Evolutionary conservation across 2,888 invertebrate genomes (phyloP).

Genomic region (Xestia rhomboidea): DNA sequence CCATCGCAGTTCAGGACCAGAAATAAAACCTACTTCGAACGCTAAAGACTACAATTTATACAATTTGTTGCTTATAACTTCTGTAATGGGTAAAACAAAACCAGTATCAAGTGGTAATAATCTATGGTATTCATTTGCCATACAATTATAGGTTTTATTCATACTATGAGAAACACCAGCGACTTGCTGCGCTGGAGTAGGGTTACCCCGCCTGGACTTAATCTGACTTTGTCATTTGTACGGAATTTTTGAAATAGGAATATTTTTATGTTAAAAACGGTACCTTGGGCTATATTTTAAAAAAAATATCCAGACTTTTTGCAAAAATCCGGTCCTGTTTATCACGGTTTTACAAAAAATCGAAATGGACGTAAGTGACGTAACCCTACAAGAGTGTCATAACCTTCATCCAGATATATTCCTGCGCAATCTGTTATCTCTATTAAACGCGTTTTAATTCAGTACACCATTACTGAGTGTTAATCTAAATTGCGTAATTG

Average conservation of each 20-base stretch:
- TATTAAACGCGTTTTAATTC: conserved; percentile 75
- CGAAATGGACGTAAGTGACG: background rate
- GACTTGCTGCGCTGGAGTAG: background rate
- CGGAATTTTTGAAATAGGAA: background rate
- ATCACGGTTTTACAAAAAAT: too few relatives aligned
- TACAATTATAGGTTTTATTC: conserved; percentile 50
- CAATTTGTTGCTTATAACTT: conserved; percentile 48
- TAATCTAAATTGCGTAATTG: conserved; percentile 83
- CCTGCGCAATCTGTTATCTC: conserved; percentile 65
- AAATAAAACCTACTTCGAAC: conserved; percentile 43
- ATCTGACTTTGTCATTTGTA: background rate
- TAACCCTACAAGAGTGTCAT: conserved; percentile 33
- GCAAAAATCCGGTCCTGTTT: too few relatives aligned
- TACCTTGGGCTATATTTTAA: too few relatives aligned
- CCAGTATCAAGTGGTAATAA: conserved; percentile 50
- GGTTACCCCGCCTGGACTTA: background rate
- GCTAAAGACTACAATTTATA: conserved; percentile 44
- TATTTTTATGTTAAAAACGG: background rate
- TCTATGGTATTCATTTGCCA: conserved; percentile 35
- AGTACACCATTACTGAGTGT: conserved; percentile 71
- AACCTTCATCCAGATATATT: conserved; percentile 67
- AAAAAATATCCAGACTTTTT: too few relatives aligned
- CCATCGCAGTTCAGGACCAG: background rate
- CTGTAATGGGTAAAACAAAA: conserved; percentile 55
- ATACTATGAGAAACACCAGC: conserved; percentile 31